These are phyloP conservation scores for Menidia menidia DNA, from an alignment of 2,797 vertebrate genomes.

Conservation along the genomic window DNA sequence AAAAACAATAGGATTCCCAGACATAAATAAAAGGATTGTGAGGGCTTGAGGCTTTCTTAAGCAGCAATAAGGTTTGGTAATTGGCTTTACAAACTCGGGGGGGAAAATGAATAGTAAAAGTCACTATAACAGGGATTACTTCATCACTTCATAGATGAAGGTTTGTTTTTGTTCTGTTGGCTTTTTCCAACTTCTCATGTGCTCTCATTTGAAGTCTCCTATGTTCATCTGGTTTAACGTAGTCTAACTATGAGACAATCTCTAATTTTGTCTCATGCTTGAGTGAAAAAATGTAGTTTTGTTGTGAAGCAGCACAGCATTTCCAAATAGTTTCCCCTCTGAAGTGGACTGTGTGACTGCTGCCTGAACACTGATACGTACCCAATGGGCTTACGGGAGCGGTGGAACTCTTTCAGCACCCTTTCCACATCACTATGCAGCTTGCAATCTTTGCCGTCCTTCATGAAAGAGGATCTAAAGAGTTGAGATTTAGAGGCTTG, in stretches of 20 bases:
- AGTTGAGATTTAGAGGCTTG: slow-evolving; percentile 8
- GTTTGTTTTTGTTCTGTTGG: background rate
- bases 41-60: slow-evolving; percentile 17
- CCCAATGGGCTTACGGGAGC: slow-evolving; percentile 81
- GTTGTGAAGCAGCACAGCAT: background rate
- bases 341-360: background rate
- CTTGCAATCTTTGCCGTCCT: slow-evolving; percentile 84
- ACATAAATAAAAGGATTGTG: background rate
- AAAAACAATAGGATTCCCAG: background rate
- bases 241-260: slow-evolving; percentile 27
- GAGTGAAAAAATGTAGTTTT: background rate
- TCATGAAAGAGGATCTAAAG: slow-evolving; percentile 76
- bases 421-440: slow-evolving; percentile 78
- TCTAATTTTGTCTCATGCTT: slow-evolving; percentile 4
- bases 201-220: slow-evolving; percentile 45
- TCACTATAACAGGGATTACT: background rate
- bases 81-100: slow-evolving; percentile 15
- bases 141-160: background rate
- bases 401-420: slow-evolving; percentile 82
- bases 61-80: slow-evolving; percentile 10
- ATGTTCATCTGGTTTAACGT: slow-evolving; percentile 33
- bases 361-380: slow-evolving; percentile 38
- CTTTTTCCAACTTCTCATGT: slow-evolving; percentile 2
- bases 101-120: background rate
- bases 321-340: background rate